phyloP scores from a whole-genome alignment of 2,797 vertebrate species.

The Alauda arvensis region DNA sequence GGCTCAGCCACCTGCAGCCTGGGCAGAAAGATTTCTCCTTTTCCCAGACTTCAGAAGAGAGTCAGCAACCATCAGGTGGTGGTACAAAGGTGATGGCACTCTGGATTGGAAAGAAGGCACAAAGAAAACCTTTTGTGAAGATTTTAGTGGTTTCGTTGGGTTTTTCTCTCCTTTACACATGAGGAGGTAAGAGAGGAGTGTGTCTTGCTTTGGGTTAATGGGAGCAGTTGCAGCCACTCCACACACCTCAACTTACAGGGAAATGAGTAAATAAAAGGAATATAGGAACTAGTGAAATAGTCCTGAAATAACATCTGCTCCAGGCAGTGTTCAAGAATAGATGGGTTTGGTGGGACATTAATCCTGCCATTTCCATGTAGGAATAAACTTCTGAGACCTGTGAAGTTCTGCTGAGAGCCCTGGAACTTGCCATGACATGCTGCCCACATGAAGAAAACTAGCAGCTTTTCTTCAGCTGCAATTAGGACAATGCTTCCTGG shows the following conservation, averaged over 20 bases:
- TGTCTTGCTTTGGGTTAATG: neutral
- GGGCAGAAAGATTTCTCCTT: neutral
- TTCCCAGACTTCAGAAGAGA: neutral
- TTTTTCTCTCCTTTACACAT: neutral
- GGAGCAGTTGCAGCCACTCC: neutral
- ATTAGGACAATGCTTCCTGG: neutral
- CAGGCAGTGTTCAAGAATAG: neutral
- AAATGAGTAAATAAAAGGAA: neutral
- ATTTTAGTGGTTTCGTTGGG: neutral
- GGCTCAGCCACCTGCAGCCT: neutral
- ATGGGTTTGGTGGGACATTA: neutral
- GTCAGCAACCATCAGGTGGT: neutral
- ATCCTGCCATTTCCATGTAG: neutral
- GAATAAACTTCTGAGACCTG: neutral
- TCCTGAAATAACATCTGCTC: neutral
- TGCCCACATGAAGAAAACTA: neutral
- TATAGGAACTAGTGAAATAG: neutral
- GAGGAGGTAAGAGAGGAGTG: neutral
- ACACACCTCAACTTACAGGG: neutral
- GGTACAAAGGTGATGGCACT: neutral
- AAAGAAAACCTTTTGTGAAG: neutral
- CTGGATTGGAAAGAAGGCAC: neutral
- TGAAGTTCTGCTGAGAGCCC: neutral
- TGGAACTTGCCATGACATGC: neutral
- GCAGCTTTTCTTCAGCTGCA: neutral